A percentile compares a stretch with the other conserved stretches of the same genome.
Conservation (phyloP, 2,888 invertebrate genomes). For the Chalcis sispes region DNA sequence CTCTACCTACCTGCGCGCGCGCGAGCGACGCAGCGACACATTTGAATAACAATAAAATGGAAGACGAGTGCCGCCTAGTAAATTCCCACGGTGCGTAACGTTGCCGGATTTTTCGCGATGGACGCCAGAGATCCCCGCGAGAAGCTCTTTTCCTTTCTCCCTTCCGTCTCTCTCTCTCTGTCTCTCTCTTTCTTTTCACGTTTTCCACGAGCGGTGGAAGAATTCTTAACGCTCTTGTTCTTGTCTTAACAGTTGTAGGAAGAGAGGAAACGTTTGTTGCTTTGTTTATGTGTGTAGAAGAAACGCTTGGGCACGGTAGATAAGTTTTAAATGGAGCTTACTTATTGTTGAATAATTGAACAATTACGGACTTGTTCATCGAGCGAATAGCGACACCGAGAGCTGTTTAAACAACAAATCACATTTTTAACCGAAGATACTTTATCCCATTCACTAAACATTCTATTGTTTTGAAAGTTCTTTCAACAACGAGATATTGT, state of each 20-base stretch:
- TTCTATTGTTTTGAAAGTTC: too few relatives aligned
- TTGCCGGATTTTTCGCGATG: constrained; percentile 16
- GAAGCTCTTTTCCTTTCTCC: background rate
- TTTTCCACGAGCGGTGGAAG: constrained; percentile 50
- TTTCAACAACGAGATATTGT: too few relatives aligned
- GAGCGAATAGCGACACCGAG: too few relatives aligned
- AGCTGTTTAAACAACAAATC: too few relatives aligned
- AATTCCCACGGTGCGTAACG: constrained; percentile 32
- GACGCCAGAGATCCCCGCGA: constrained; percentile 1
- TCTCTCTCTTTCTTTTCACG: background rate
- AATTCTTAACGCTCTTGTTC: background rate
- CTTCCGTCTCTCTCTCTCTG: background rate
- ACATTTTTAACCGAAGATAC: too few relatives aligned
- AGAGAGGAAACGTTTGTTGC: background rate
- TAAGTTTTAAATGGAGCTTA: too few relatives aligned
- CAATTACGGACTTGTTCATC: too few relatives aligned
- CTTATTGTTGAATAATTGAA: too few relatives aligned
- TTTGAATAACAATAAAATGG: constrained; percentile 50
- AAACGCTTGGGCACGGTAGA: too few relatives aligned
- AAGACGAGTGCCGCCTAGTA: constrained; percentile 11
- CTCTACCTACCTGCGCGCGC: constrained; percentile 39
- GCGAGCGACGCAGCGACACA: constrained; percentile 16
- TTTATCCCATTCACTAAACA: too few relatives aligned
- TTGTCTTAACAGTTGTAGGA: constrained; percentile 43
- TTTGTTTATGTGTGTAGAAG: too few relatives aligned